Evolutionary conservation across 2,888 invertebrate species (phyloP).

Genomic region (Dioctria rufipes): DNA sequence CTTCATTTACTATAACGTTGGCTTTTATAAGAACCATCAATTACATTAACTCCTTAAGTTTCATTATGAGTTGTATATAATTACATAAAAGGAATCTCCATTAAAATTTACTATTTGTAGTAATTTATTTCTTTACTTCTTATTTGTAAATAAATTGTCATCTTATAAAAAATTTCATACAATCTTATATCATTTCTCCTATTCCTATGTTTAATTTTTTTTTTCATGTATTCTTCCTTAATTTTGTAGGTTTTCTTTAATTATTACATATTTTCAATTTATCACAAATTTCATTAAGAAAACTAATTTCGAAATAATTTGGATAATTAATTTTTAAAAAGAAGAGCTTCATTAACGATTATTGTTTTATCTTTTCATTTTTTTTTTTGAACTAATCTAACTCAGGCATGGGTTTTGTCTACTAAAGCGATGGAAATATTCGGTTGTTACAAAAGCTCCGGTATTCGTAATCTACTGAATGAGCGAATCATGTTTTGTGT

Average conservation of each 20-base stretch:
- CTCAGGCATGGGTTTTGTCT: background rate
- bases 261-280: conserved; percentile 26
- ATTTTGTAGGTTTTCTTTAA: background rate
- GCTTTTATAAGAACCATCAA: conserved; percentile 1
- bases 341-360: background rate
- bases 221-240: conserved; percentile 13
- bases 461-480: no score
- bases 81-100: conserved; percentile 38
- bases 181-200: conserved; percentile 22
- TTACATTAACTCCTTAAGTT: conserved; percentile 18
- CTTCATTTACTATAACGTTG: background rate
- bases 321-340: conserved; percentile 11
- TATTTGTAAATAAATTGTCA: conserved; percentile 4
- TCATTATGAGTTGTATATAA: conserved; percentile 1
- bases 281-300: conserved; percentile 52
- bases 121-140: conserved; percentile 8
- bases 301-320: conserved; percentile 41
- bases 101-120: conserved; percentile 25
- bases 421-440: conserved; percentile 16
- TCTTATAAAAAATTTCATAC: conserved; percentile 48
- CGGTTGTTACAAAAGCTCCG: background rate
- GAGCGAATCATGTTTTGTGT: no score
- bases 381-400: conserved; percentile 1
- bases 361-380: background rate
- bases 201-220: background rate